Base-by-base conservation (phyloP, 2,888 invertebrate genomes). In the Lasiommata megera region DNA sequence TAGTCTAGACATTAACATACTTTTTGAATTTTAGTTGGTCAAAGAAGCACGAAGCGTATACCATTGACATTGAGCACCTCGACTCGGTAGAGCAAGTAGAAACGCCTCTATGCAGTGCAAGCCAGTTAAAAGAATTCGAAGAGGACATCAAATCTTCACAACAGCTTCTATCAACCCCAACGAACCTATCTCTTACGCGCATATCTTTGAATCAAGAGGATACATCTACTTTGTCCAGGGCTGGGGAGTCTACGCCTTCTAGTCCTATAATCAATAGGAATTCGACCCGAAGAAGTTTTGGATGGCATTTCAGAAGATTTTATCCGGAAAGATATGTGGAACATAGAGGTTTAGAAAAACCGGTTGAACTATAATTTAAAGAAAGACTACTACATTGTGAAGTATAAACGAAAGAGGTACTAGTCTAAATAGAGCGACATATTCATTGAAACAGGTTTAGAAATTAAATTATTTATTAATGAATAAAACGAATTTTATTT, bases 31-130 rank as follows among this genome's bases (percentile, higher is more conserved):
- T 31, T 74, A 93, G 91, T 56, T 93, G 93, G 73, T 92, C 91
- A 59, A 92, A 93, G 64, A 89, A 92, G 52, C 73, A 89, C 0
- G 92, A 92, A 60, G 82, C 90, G 11, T 94, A 94, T 73, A 73
- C 84, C 1, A 93, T 95, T 1, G 93, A 95, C 68, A 88, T 92
- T 36, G 92, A 93, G 11, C 85, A 92, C 55, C 92, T 96, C 48
- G 92, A 95, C 74, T 89, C 91, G 16, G 93, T 94, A 0, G 93
- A 93, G 65, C 93, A 93, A 67, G 92, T 94, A 0, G 92, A 69
- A 46, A 95, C 95, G 0, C 96, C 96, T 0, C 91, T 96, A 1
- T 96, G 96, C 81, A 96, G 96, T 67, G 96, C 96, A 0, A 92
- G 93, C 62, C 93, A 94, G 40, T 89, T 96, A 9, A 86, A 87